Conservation (phyloP, 2,888 invertebrate genomes). For the Agrochola lychnidis region DNA sequence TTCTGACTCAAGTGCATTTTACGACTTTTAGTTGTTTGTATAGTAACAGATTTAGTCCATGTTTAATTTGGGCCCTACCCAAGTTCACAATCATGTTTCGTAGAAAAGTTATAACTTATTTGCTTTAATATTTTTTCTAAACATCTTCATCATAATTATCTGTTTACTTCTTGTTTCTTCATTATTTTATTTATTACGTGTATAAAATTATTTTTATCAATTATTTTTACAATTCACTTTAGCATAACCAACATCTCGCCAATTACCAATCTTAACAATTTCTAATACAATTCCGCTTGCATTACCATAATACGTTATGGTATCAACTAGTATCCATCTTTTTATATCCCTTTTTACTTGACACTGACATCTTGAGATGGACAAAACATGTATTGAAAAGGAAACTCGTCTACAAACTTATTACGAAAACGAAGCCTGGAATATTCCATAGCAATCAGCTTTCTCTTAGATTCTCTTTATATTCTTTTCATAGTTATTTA, state of each 20-base stretch:
- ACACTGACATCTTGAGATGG: constrained; percentile 41
- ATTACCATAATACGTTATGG: constrained; percentile 15
- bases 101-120: background rate
- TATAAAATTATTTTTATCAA: background rate
- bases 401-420: constrained; percentile 49
- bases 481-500: constrained; percentile 6
- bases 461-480: constrained; percentile 26
- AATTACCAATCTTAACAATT: background rate
- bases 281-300: background rate
- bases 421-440: constrained; percentile 42
- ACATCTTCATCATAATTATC: background rate
- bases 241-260: background rate
- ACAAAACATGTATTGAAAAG: constrained; percentile 50
- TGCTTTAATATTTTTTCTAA: background rate
- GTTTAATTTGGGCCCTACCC: constrained; percentile 34
- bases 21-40: constrained; percentile 54
- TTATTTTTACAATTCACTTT: background rate
- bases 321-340: constrained; percentile 34
- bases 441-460: constrained; percentile 45
- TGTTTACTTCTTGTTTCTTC: background rate
- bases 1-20: constrained; percentile 57
- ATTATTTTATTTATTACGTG: background rate
- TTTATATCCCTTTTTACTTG: constrained; percentile 41
- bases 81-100: background rate
- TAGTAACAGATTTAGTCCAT: constrained; percentile 34